A percentile compares a stretch with the other conserved stretches of the same genome.
phyloP scores from a whole-genome alignment of 1,140 invertebrate species.

The Aphaenogaster ashmeadi region DNA sequence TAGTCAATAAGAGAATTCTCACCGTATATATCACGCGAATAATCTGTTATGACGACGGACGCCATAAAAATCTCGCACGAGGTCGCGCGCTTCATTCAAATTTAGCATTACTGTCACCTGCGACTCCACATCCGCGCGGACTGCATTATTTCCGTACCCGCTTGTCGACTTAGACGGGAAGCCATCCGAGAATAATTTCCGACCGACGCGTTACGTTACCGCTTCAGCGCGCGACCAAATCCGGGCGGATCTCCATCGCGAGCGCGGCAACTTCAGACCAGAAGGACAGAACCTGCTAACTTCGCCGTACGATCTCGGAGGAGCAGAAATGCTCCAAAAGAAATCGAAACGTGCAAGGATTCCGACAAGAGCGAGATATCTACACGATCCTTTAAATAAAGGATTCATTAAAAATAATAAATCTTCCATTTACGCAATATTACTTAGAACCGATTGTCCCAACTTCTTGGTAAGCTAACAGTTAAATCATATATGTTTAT shows the following conservation, averaged over 20 bases:
- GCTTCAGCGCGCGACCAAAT: constrained; percentile 12
- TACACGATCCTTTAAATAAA: background rate
- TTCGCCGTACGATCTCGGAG: background rate
- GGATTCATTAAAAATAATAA: background rate
- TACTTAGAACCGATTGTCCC: too few species aligned
- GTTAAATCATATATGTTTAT: too few species aligned
- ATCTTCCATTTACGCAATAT: background rate
- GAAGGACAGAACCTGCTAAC: background rate
- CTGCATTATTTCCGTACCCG: constrained; percentile 43
- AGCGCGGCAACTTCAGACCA: background rate
- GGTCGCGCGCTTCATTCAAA: constrained; percentile 49
- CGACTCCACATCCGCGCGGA: background rate
- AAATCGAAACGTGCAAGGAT: background rate
- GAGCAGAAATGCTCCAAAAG: background rate
- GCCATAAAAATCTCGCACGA: constrained; percentile 47
- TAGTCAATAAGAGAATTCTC: constrained; percentile 49
- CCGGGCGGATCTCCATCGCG: background rate
- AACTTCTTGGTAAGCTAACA: too few species aligned
- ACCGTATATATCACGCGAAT: constrained; percentile 36
- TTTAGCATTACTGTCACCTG: constrained; percentile 42
- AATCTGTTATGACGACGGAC: constrained; percentile 55
- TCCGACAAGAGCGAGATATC: background rate
- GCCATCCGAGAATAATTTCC: constrained; percentile 59
- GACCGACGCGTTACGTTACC: constrained; percentile 31
- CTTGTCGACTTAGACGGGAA: constrained; percentile 45